phyloP scores from a whole-genome alignment of 1,140 invertebrate genomes.

The Scaptodrosophila lebanonensis region DNA sequence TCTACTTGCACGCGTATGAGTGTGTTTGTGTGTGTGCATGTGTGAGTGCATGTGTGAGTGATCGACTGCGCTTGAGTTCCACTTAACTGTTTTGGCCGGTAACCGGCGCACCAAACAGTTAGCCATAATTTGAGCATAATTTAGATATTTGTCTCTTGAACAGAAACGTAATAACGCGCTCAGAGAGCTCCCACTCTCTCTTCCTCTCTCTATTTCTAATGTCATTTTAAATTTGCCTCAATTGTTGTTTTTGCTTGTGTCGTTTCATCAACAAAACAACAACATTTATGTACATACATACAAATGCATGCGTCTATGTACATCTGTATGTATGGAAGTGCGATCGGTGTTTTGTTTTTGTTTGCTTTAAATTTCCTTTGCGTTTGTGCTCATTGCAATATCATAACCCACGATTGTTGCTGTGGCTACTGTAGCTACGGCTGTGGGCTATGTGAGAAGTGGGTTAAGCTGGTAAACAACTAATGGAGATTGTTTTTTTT shows the following conservation, averaged over 20 bases:
- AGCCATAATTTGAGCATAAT: conserved; percentile 68
- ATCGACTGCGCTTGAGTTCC: conserved; percentile 7
- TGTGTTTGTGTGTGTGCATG: not conserved
- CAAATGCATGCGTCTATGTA: conserved; percentile 68
- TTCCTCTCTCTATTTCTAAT: not conserved
- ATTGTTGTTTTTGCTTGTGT: conserved; percentile 21
- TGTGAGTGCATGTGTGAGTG: conserved; percentile 6
- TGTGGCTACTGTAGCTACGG: conserved; percentile 13
- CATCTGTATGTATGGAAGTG: conserved; percentile 23
- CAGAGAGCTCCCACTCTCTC: conserved; percentile 24
- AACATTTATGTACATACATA: no score
- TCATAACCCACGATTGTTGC: conserved; percentile 48
- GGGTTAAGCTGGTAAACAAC: conserved; percentile 56
- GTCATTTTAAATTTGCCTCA: no score
- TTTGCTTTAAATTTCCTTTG: conserved; percentile 57
- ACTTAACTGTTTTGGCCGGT: conserved; percentile 59
- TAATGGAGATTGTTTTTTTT: conserved; percentile 53
- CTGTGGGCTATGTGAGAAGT: conserved; percentile 52
- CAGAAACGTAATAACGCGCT: conserved; percentile 8
- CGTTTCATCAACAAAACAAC: conserved; percentile 71
- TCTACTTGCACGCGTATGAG: no score
- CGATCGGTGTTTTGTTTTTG: conserved; percentile 32
- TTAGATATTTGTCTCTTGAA: conserved; percentile 10
- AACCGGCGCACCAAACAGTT: conserved; percentile 64
- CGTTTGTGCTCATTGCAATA: conserved; percentile 44